Base-by-base conservation (phyloP, 2,797 vertebrate species). In the Liasis olivaceus region DNA sequence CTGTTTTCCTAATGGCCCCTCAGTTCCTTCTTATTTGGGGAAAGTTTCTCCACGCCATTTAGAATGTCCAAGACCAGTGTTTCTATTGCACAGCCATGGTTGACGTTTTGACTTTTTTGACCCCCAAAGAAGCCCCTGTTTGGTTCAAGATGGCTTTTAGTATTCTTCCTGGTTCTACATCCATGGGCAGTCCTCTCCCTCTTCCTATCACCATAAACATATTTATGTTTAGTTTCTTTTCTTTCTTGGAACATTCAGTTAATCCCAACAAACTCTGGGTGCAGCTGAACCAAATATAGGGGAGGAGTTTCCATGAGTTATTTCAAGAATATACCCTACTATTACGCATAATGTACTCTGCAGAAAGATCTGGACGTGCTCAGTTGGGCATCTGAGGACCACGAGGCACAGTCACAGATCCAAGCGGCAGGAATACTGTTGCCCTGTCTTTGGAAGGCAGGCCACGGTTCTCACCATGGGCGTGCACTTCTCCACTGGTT, bases 381-480 rank as follows among this genome's bases (percentile, higher is more conserved):
- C 91, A 31, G 89, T 77, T 58, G 91, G 47, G 42, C 72, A 47
- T 24, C 72, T 47, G 47, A 4, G 9, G 47, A 81, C 72, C 8
- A 1, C 36, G 12, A 47, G 72, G 36, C 51, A 93, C 91, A 85
- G 87, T 89, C 95, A 12, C 4, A 24, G 93, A 86, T 64, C 64
- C 0, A 59, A 88, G 89, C 26, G 58, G 66, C 64, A 77, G 95
- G 93, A 93, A 93, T 91, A 95, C 94, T 96, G 93, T 17, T 51
- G 85, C 31, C 62, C 91, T 1, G 2, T 87, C 0, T 92, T 5
- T 0, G 0, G 47, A 13, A 58, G 72, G 89, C 31, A 0, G 0
- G 84, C 0, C 9, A 0, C 26, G 51, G 0, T 64, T 63, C 91
- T 87, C 93, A 0, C 0, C 0, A 20, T 66, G 90, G 77, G 0